Percentiles rank a stretch among this genome's conserved stretches.
These are phyloP conservation scores for Alouatta caraya DNA, from an alignment of 2,797 vertebrate genomes.

Conservation along the genomic window DNA sequence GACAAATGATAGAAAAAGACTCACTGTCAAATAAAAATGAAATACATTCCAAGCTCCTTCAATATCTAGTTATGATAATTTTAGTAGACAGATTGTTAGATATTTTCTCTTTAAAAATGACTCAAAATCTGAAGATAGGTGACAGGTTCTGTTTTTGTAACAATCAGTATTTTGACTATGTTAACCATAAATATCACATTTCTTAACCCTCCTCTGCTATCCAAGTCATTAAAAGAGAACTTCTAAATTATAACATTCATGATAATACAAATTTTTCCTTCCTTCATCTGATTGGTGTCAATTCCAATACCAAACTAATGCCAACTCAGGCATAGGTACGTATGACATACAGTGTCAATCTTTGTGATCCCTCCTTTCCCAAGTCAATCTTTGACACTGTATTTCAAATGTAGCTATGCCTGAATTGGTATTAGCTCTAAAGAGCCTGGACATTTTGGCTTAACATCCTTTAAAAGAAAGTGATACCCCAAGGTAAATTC, in stretches of 20 bases:
- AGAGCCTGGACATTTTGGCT: background rate
- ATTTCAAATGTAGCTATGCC: background rate
- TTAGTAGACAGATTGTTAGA: background rate
- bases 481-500: no score
- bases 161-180: background rate
- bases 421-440: background rate
- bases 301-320: no score
- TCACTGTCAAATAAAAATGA: background rate
- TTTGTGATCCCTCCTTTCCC: no score
- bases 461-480: background rate
- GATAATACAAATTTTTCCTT: background rate
- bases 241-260: accelerated
- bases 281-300: accelerated
- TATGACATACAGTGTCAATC: no score
- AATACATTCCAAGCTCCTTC: background rate
- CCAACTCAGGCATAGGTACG: no score
- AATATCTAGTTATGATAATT: background rate
- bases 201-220: background rate
- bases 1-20: background rate
- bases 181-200: background rate
- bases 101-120: background rate
- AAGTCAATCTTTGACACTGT: background rate
- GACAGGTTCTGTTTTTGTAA: background rate
- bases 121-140: background rate
- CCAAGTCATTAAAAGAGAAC: background rate